These are phyloP conservation scores for Etheostoma cragini DNA, from an alignment of 2,113 vertebrate genomes.

Conservation along the genomic window DNA sequence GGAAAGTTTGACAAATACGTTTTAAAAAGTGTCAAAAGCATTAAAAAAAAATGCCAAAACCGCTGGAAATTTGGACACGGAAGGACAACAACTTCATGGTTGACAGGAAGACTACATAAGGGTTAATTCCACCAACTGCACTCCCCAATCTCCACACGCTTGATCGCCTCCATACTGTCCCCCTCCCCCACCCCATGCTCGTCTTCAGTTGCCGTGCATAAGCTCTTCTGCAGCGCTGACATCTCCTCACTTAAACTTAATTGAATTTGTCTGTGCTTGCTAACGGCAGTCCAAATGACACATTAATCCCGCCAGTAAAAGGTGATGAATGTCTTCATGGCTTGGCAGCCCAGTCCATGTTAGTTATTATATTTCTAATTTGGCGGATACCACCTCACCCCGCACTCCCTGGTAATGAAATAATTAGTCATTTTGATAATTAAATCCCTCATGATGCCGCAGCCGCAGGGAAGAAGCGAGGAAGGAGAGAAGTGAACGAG, in stretches of 20 bases:
- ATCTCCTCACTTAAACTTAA: slow-evolving; percentile 93
- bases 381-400: slow-evolving; percentile 94
- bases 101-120: too few species aligned
- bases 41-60: too few species aligned
- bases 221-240: slow-evolving; percentile 84
- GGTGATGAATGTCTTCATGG: slow-evolving; percentile 98
- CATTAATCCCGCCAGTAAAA: slow-evolving; percentile 95
- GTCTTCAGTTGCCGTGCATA: slow-evolving; percentile 72
- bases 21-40: too few species aligned
- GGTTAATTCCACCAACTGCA: slow-evolving; percentile 35
- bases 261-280: slow-evolving; percentile 96
- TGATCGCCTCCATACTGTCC: neutral
- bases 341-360: slow-evolving; percentile 94
- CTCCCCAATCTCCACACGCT: slow-evolving; percentile 5
- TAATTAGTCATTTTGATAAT: slow-evolving; percentile 99
- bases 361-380: slow-evolving; percentile 98
- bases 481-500: slow-evolving; percentile 27
- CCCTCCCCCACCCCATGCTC: slow-evolving; percentile 3
- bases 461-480: slow-evolving; percentile 67
- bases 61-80: too few species aligned
- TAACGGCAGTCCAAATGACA: slow-evolving; percentile 96
- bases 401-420: slow-evolving; percentile 94
- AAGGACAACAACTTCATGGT: too few species aligned
- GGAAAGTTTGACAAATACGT: too few species aligned
- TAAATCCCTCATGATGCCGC: slow-evolving; percentile 91